phyloP scores from a whole-genome alignment of 2,113 vertebrate species.

The Romanogobio albipinnatus region DNA sequence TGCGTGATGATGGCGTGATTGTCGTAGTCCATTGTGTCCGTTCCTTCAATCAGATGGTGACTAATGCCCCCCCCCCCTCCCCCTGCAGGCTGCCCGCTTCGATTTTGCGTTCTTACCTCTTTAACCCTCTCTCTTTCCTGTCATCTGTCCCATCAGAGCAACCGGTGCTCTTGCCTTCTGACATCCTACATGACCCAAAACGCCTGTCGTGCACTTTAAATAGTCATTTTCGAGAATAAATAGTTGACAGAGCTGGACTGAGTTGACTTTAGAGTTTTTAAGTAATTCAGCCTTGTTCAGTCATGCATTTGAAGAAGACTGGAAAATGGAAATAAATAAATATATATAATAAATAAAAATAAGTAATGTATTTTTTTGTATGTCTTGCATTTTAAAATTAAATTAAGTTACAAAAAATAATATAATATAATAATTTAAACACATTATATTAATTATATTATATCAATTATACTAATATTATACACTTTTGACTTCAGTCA shows the following conservation, averaged over 20 bases:
- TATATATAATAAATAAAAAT: neutral
- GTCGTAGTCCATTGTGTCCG: conserved; percentile 19
- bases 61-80: neutral
- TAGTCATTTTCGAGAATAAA: neutral
- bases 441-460: no score
- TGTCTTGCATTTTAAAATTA: neutral
- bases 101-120: conserved; percentile 4
- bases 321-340: neutral
- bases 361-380: neutral
- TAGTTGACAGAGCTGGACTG: neutral
- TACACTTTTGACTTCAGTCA: no score
- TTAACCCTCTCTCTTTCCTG: conserved; percentile 6
- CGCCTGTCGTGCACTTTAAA: neutral
- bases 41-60: conserved; percentile 41
- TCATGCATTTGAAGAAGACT: neutral
- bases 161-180: neutral
- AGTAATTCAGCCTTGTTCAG: neutral
- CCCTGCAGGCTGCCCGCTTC: neutral
- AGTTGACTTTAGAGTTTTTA: neutral
- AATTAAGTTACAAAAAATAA: neutral
- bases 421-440: no score
- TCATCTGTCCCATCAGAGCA: conserved; percentile 3
- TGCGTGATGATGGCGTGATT: conserved; percentile 7
- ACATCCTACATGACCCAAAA: neutral
- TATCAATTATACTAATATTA: no score